Evolutionary conservation across 64 coral and sea anemone genomes (phyloP).

Genomic region (Montipora foliosa): DNA sequence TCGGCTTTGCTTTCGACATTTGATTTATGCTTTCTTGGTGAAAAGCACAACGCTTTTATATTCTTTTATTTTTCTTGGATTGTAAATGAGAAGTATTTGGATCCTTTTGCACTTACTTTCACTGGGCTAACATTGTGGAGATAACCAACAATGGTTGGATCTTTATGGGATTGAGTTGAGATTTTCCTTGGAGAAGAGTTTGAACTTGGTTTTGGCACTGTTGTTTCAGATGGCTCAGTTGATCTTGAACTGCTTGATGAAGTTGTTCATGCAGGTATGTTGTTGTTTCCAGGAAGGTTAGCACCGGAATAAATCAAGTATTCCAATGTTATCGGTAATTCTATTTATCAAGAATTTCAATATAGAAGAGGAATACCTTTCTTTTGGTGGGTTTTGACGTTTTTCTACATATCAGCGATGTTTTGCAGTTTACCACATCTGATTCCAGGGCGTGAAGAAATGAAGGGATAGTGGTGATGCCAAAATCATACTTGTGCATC

Average conservation of each 20-base stretch:
- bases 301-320: constrained; percentile 10
- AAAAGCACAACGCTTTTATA: constrained; percentile 73
- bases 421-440: not conserved
- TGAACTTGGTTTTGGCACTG: constrained; percentile 10
- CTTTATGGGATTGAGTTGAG: not conserved
- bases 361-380: not conserved
- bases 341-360: constrained; percentile 10
- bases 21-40: constrained; percentile 66
- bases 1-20: constrained; percentile 65
- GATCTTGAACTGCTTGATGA: constrained; percentile 11
- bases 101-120: constrained; percentile 66
- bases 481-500: constrained; percentile 3
- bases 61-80: constrained; percentile 61
- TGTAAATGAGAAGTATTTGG: constrained; percentile 64
- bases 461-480: not conserved
- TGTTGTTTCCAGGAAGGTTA: not conserved
- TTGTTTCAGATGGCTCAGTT: constrained; percentile 18
- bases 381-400: not conserved
- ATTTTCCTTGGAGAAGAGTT: not conserved
- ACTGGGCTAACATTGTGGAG: constrained; percentile 69
- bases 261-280: not conserved
- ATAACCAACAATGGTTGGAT: constrained; percentile 65
- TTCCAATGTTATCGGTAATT: constrained; percentile 5
- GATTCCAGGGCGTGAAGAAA: not conserved
- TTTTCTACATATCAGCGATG: not conserved